Evolutionary conservation across 1,140 invertebrate genomes (phyloP).

Genomic region (Leptinotarsa undecemlineata): DNA sequence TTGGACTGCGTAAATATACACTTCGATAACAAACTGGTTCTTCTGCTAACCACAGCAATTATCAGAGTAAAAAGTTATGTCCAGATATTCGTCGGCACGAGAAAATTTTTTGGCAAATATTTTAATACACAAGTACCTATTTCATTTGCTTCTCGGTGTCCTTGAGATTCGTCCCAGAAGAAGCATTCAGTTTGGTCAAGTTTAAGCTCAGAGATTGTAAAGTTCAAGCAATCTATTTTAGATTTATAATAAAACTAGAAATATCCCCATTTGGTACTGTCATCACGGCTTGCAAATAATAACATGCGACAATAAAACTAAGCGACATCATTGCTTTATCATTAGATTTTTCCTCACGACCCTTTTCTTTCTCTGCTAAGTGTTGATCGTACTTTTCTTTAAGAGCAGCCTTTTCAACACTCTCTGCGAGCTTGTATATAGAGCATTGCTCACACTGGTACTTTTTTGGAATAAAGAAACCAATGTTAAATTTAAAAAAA

Average conservation of each 20-base stretch:
- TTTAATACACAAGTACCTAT: constrained; percentile 47
- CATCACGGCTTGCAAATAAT: constrained; percentile 52
- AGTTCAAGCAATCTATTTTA: neutral
- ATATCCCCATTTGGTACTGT: neutral
- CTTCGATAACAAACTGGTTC: constrained; percentile 21
- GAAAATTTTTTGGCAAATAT: too few relatives aligned
- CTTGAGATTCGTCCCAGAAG: neutral
- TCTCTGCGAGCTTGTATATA: too few relatives aligned
- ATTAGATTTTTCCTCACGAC: too few relatives aligned
- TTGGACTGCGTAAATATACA: constrained; percentile 13
- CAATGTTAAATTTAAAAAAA: too few relatives aligned
- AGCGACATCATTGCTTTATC: constrained; percentile 42
- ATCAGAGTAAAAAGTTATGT: constrained; percentile 26
- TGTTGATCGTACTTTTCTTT: too few relatives aligned
- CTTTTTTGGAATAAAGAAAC: too few relatives aligned
- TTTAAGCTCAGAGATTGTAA: neutral
- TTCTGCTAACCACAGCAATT: constrained; percentile 24
- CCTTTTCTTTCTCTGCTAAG: too few relatives aligned
- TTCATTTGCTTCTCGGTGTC: constrained; percentile 36
- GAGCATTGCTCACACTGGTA: too few relatives aligned
- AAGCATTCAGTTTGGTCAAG: neutral
- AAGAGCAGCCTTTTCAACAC: too few relatives aligned
- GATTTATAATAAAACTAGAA: neutral
- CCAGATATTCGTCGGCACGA: neutral
- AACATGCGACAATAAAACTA: constrained; percentile 42